Evolutionary conservation across 2,888 invertebrate genomes (phyloP).

Genomic region (Pimpla rufipes): DNA sequence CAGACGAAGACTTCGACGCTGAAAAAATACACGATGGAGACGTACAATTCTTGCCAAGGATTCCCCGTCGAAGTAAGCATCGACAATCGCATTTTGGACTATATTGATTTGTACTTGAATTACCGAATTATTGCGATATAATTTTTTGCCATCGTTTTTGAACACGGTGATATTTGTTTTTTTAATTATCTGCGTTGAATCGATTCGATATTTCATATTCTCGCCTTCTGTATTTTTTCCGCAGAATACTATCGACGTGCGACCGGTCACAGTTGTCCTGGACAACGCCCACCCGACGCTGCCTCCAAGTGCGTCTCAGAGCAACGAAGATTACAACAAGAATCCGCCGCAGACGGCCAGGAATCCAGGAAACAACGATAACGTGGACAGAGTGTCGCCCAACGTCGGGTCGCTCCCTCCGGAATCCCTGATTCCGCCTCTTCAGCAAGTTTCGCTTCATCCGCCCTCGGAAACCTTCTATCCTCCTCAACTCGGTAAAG

Average conservation of each 20-base stretch:
- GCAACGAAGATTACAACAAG: slow-evolving; percentile 59
- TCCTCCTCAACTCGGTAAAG: slow-evolving; percentile 42
- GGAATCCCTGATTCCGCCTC: slow-evolving; percentile 51
- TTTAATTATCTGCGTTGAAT: neutral
- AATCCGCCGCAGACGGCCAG: slow-evolving; percentile 27
- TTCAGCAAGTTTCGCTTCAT: slow-evolving; percentile 60
- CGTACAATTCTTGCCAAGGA: slow-evolving; percentile 62
- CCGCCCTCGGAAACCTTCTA: slow-evolving; percentile 64
- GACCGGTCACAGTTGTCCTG: slow-evolving; percentile 70
- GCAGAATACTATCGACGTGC: slow-evolving; percentile 68
- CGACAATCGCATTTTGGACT: neutral
- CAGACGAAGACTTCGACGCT: slow-evolving; percentile 53
- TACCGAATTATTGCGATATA: too few relatives aligned
- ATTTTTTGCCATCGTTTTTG: too few relatives aligned
- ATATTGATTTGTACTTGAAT: too few relatives aligned
- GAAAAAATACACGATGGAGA: slow-evolving; percentile 69
- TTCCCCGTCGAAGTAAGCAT: slow-evolving; percentile 64
- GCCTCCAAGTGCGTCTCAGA: slow-evolving; percentile 34
- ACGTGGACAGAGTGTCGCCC: slow-evolving; percentile 45
- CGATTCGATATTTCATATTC: too few relatives aligned
- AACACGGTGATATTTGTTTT: neutral
- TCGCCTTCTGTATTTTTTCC: too few relatives aligned
- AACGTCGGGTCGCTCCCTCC: slow-evolving; percentile 37
- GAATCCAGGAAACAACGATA: slow-evolving; percentile 42
- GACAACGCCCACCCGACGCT: slow-evolving; percentile 69